A percentile compares a stretch with the other conserved stretches of the same genome.
These are phyloP conservation scores for Monoplex corrugatus DNA, from an alignment of 2,888 invertebrate genomes.

Conservation along the genomic window DNA sequence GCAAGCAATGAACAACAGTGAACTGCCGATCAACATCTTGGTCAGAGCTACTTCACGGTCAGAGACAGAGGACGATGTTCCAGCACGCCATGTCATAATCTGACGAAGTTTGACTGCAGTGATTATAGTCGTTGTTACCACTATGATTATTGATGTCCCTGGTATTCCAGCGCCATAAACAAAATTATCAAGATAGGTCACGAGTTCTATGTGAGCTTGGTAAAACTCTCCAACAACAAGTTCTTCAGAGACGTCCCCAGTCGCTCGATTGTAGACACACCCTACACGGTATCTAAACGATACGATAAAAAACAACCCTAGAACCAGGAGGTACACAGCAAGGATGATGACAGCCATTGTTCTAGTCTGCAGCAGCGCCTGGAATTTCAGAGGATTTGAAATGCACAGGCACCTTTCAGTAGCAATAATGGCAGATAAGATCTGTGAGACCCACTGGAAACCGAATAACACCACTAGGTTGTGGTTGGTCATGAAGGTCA, in stretches of 20 bases:
- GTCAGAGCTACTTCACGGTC: not conserved
- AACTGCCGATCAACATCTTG: not conserved
- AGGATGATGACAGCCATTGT: not conserved
- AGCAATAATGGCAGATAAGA: not conserved
- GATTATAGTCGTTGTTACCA: not conserved
- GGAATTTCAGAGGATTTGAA: not conserved
- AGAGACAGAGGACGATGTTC: not conserved
- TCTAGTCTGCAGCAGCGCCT: not conserved
- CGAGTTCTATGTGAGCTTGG: not conserved
- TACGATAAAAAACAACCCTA: not conserved
- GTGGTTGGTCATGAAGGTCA: not conserved
- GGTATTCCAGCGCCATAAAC: not conserved
- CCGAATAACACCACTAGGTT: not conserved
- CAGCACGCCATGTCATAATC: not conserved
- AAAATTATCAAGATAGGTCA: not conserved
- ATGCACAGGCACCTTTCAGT: not conserved
- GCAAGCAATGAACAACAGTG: not conserved
- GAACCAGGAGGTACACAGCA: not conserved
- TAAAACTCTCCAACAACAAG: not conserved
- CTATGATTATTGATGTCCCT: not conserved
- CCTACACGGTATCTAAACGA: not conserved
- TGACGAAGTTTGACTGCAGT: not conserved
- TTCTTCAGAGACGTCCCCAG: not conserved
- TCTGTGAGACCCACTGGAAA: not conserved
- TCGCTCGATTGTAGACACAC: not conserved